phyloP scores from a whole-genome alignment of 2,797 vertebrate genomes.

The Sebastes itinus region DNA sequence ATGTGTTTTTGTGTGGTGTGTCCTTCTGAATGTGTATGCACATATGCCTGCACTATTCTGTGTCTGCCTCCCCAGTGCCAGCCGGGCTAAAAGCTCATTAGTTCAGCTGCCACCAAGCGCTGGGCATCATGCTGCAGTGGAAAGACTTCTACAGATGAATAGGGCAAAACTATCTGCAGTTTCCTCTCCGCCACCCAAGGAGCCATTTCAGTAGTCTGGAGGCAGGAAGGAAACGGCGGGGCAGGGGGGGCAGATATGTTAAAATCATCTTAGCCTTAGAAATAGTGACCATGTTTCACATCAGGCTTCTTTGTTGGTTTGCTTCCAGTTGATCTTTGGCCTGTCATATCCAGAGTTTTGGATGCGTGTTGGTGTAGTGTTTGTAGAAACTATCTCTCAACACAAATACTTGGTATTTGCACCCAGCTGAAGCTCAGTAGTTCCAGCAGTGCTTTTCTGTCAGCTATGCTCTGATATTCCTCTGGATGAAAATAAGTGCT shows the following conservation, averaged over 20 bases:
- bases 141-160: conserved; percentile 36
- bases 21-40: conserved; percentile 29
- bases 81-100: conserved; percentile 82
- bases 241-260: neutral
- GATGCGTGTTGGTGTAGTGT: neutral
- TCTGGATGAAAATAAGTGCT: neutral
- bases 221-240: neutral
- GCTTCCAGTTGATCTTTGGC: conserved; percentile 2
- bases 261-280: neutral
- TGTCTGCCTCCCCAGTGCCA: conserved; percentile 51
- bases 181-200: conserved; percentile 20
- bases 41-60: conserved; percentile 39
- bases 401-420: neutral
- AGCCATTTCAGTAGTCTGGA: conserved; percentile 13
- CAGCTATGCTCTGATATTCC: neutral
- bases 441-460: neutral
- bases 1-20: conserved; percentile 54
- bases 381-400: neutral
- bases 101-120: conserved; percentile 67
- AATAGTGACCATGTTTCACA: neutral
- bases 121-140: conserved; percentile 54
- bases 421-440: neutral
- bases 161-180: conserved; percentile 21
- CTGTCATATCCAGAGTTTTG: neutral
- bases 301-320: neutral